A percentile compares a stretch with the other conserved stretches of the same genome.
Conservation (phyloP, 2,113 vertebrate genomes). For the Chloropsis cyanopogon region DNA sequence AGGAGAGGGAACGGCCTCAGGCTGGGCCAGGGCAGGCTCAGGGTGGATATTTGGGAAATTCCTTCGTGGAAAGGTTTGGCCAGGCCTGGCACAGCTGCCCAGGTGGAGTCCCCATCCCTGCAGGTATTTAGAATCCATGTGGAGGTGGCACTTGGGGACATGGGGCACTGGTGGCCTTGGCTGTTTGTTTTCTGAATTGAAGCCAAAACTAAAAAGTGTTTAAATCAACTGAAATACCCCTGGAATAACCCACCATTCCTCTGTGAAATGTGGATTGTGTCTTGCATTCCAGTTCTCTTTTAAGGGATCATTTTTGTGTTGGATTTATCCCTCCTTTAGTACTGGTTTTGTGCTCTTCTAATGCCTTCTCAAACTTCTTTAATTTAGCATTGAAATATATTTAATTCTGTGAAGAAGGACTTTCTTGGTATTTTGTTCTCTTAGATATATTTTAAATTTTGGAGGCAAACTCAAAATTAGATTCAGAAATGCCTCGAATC, state of each 20-base stretch:
- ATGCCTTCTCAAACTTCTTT: background rate
- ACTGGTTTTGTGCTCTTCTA: background rate
- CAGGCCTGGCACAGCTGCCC: background rate
- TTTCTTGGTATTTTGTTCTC: background rate
- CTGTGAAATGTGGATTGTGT: fast-evolving
- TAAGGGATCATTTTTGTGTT: background rate
- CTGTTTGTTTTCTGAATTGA: background rate
- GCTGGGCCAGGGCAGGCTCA: background rate
- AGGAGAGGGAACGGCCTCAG: background rate
- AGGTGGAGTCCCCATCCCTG: background rate
- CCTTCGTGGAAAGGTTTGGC: fast-evolving
- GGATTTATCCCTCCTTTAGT: background rate
- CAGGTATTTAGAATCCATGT: fast-evolving
- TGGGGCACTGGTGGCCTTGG: background rate
- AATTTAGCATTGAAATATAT: background rate
- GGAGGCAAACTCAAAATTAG: background rate
- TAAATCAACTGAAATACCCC: background rate
- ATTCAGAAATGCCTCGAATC: background rate
- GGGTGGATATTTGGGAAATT: background rate
- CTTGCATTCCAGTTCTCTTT: background rate
- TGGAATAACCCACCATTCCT: background rate
- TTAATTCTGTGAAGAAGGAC: background rate
- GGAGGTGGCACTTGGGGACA: background rate
- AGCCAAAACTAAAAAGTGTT: background rate
- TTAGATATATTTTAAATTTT: background rate